Conservation (phyloP, 2,888 invertebrate genomes). For the Rotaria macrura region DNA sequence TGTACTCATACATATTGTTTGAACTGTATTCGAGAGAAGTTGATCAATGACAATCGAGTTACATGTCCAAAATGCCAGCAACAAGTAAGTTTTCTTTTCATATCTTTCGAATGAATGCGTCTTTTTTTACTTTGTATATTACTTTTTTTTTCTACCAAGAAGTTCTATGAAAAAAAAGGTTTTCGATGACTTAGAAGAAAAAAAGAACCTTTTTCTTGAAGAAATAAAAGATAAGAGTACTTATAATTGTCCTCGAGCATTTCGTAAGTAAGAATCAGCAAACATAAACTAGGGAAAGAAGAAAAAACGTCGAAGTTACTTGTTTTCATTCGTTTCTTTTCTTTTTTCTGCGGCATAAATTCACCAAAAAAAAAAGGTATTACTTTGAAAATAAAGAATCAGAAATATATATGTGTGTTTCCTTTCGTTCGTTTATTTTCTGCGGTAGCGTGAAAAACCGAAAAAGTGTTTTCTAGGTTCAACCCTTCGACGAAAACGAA, state of each 20-base stretch:
- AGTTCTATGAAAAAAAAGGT: too few relatives aligned
- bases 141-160: too few relatives aligned
- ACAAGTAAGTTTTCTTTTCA: background rate
- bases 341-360: background rate
- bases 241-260: background rate
- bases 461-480: background rate
- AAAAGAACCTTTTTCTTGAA: too few relatives aligned
- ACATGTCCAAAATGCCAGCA: background rate
- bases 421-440: background rate
- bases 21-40: background rate
- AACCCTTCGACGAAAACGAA: background rate
- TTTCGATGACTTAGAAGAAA: too few relatives aligned
- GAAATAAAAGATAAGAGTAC: background rate
- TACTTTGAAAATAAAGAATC: background rate
- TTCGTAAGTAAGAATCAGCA: background rate
- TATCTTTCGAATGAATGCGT: too few relatives aligned
- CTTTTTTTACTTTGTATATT: too few relatives aligned
- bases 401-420: background rate
- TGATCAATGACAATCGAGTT: background rate
- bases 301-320: background rate
- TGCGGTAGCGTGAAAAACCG: background rate
- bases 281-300: background rate
- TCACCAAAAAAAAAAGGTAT: background rate
- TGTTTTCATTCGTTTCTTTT: background rate
- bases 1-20: conserved; percentile 19